phyloP scores from a whole-genome alignment of 1,140 invertebrate genomes.

The Lordiphosa stackelbergi region DNA sequence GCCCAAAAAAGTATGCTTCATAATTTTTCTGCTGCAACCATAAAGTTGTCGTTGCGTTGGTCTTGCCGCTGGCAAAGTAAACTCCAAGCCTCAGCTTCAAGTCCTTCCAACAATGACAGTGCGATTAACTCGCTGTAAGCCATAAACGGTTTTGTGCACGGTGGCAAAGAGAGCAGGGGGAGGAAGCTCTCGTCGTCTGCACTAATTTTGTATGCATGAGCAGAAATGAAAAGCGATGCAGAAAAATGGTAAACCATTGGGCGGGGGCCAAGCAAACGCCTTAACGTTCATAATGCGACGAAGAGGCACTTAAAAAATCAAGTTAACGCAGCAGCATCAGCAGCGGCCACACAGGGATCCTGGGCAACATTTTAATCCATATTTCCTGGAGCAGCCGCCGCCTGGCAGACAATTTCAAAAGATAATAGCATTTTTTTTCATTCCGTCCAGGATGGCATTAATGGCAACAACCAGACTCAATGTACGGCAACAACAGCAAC shows the following conservation, averaged over 20 bases:
- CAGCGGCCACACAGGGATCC: slow-evolving; percentile 28
- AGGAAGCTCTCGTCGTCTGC: slow-evolving; percentile 13
- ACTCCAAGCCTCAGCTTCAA: slow-evolving; percentile 14
- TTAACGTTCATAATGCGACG: slow-evolving; percentile 58
- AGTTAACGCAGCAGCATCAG: slow-evolving; percentile 50
- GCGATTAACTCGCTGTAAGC: slow-evolving; percentile 73
- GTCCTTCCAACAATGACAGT: slow-evolving; percentile 60
- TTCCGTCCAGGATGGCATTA: slow-evolving; percentile 35
- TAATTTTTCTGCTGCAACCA: slow-evolving; percentile 27
- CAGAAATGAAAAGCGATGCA: slow-evolving; percentile 53
- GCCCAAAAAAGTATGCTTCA: slow-evolving; percentile 32
- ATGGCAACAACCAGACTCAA: slow-evolving; percentile 41
- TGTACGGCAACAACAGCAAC: slow-evolving; percentile 35
- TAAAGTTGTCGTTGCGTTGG: slow-evolving; percentile 10
- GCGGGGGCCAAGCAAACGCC: slow-evolving; percentile 28
- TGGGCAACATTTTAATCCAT: slow-evolving; percentile 73
- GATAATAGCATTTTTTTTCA: slow-evolving; percentile 61
- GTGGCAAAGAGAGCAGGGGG: background rate
- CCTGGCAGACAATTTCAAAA: slow-evolving; percentile 71
- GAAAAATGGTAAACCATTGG: slow-evolving; percentile 39
- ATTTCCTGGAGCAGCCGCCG: slow-evolving; percentile 46
- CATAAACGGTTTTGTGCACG: slow-evolving; percentile 60
- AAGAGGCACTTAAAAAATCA: slow-evolving; percentile 71
- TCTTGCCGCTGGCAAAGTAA: slow-evolving; percentile 26
- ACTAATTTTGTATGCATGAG: slow-evolving; percentile 74